Evolutionary conservation across 1,140 invertebrate genomes (phyloP), one percentile per base, ranked within the genome.

Genomic region (Drosophila kanapiae): DNA sequence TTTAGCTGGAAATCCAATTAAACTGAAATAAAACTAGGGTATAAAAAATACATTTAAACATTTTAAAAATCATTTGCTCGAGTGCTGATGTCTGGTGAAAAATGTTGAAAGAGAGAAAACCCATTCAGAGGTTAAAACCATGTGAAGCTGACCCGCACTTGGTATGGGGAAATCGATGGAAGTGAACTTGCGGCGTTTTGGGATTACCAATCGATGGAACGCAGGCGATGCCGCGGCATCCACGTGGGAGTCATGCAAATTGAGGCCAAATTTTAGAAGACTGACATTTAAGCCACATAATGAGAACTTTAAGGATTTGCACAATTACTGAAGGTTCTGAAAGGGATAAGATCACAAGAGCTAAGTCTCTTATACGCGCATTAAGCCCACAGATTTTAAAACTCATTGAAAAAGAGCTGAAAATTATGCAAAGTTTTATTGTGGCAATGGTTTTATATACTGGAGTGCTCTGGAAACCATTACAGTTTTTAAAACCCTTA

Each of bases 161-260:
- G 38, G 68, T 27, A 2, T 14, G 45, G 54, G 53, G 10, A 49
- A 72, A 70, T 61, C 56, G 69, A 72, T 74, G 57, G 38, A 74
- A 18, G 6, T 38, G 47, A 72, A 61, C 48, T 74, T 53, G 70
- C 27, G 70, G 68, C 70, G 69, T 29, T 38, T 53, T 72, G 54
- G 56, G 70, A 74, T 72, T 74, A 40, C 56, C 69, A 74, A 74
- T 71, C 56, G 47, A 74, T 72, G 56, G 40, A 72, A 53, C 35
- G 51, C 68, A 72, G 69, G 61, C 56, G 57, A 53, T 14, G 54
- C 47, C 38, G 16, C 8, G 13, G 16, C 29, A 8, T 18, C 23
- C 27, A 60, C 13, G 16, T 40, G 49, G 8, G 29, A 40, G 31
- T 35, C 51, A 2, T 47, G 27, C 27, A 18, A 16, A 18, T 7